Evolutionary conservation across 2,113 vertebrate genomes (phyloP), one percentile per base, ranked within the genome.

Genomic region (Oreochromis niloticus): DNA sequence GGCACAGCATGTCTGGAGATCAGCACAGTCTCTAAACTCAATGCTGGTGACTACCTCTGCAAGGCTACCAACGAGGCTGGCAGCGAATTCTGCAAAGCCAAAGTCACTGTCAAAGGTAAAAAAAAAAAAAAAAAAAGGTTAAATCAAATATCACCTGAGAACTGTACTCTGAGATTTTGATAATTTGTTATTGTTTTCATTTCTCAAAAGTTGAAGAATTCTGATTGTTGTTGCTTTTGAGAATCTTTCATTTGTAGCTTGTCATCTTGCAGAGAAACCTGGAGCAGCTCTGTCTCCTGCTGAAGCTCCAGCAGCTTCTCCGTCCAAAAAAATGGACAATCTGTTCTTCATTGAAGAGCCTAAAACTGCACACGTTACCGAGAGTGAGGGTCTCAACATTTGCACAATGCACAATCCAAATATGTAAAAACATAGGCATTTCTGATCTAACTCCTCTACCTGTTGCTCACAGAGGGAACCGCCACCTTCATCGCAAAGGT

Each of bases 401-500:
- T 39, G 46, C 46, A 22, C 5, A 30, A 7, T 13, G 36, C 63
- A 48, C 16, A 6, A 32, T 46, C 22, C 22, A 27, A 52, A n/a
- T 41, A 6, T 34, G 30, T 34, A 24, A 22, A 32, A 39, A 6
- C 2, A 3, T 13, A 48, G 19, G 3, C 8, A 17, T 57, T 52
- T 63, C 19, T 63, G 27, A 59, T 39, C n/a, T 87, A 14, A 91
- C 41, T n/a, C 10, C 2, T 34, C 24, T 6, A 3, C 27, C 27
- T 46, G 7, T 16, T 16, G 7, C 7, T 55, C 63, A 5, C 96
- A 99, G 99, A 99, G 96, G 96, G 97, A 10, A 96, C 96, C 3
- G 99, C 98, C 87, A 99, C 95, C n/a, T 99, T 99, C 94, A 97
- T 97, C 80, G 98, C 98, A 80, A 99, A 99, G 95, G 98, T 99